phyloP scores from a whole-genome alignment of 1,140 invertebrate genomes.

The Goniozus legneri region DNA sequence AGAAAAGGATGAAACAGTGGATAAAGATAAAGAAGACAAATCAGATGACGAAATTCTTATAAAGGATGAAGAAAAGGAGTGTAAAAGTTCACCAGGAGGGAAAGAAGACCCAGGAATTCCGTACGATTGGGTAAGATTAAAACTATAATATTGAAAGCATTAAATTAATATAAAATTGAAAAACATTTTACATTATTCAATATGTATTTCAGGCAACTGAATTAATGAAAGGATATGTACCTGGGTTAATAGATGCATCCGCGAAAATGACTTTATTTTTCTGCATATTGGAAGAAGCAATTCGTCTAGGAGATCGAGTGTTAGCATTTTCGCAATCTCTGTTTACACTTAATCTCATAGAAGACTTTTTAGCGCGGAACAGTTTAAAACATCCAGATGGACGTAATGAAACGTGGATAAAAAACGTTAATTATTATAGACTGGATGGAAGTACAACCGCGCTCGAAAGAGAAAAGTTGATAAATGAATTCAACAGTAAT shows the following conservation, averaged over 20 bases:
- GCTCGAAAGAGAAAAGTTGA: constrained; percentile 90
- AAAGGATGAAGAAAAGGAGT: constrained; percentile 52
- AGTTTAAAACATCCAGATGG: constrained; percentile 66
- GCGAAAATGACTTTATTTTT: constrained; percentile 95
- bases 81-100: constrained; percentile 51
- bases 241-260: constrained; percentile 88
- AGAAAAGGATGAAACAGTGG: constrained; percentile 47
- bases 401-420: constrained; percentile 71
- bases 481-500: constrained; percentile 95
- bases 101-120: constrained; percentile 77
- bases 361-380: constrained; percentile 85
- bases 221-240: constrained; percentile 81
- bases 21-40: constrained; percentile 59
- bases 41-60: constrained; percentile 44
- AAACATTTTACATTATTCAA: too few species aligned
- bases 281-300: constrained; percentile 86
- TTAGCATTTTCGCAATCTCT: constrained; percentile 97
- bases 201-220: constrained; percentile 67
- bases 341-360: constrained; percentile 94
- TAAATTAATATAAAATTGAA: constrained; percentile 1
- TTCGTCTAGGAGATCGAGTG: constrained; percentile 82
- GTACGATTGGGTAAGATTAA: constrained; percentile 69
- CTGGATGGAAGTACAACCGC: constrained; percentile 94
- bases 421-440: constrained; percentile 87
- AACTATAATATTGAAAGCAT: constrained; percentile 1